phyloP scores from a whole-genome alignment of 2,888 invertebrate genomes.

The Pandemis heparana region DNA sequence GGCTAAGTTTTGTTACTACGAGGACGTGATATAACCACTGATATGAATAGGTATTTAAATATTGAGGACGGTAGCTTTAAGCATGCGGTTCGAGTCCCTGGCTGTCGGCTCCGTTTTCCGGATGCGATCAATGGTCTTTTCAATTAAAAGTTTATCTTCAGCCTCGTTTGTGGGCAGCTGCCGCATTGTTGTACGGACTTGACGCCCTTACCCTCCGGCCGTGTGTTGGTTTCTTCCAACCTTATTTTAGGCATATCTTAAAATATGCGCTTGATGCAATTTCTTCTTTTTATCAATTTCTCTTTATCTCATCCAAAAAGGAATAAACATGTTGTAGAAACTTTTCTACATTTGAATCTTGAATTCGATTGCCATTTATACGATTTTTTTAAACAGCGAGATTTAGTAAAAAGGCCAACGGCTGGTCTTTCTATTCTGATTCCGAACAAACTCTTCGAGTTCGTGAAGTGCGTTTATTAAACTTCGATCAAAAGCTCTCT shows the following conservation, averaged over 20 bases:
- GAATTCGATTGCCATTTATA: constrained; percentile 3
- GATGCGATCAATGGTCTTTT: constrained; percentile 71
- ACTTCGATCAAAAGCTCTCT: constrained; percentile 42
- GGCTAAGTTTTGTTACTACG: neutral
- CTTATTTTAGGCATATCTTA: neutral
- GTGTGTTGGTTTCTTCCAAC: constrained; percentile 2
- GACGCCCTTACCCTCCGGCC: constrained; percentile 1
- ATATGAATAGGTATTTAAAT: neutral
- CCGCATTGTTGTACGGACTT: constrained; percentile 53
- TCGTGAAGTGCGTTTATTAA: constrained; percentile 40
- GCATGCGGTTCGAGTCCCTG: constrained; percentile 13
- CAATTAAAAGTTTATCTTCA: constrained; percentile 74
- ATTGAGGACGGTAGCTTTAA: constrained; percentile 21
- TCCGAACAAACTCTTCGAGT: constrained; percentile 23
- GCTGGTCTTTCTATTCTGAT: constrained; percentile 25
- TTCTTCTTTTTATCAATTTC: too few relatives aligned
- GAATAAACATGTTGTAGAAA: neutral
- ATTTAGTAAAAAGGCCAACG: neutral
- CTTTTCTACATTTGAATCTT: neutral
- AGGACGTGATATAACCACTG: neutral
- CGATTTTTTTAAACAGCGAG: constrained; percentile 1
- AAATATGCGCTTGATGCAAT: neutral
- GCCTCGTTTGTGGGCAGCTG: constrained; percentile 52
- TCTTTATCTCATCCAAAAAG: neutral
- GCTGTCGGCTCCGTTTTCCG: constrained; percentile 45